Percentiles rank a stretch among this genome's conserved stretches.
Conservation (phyloP, 2,888 invertebrate species). For the Alsophila aescularia region DNA sequence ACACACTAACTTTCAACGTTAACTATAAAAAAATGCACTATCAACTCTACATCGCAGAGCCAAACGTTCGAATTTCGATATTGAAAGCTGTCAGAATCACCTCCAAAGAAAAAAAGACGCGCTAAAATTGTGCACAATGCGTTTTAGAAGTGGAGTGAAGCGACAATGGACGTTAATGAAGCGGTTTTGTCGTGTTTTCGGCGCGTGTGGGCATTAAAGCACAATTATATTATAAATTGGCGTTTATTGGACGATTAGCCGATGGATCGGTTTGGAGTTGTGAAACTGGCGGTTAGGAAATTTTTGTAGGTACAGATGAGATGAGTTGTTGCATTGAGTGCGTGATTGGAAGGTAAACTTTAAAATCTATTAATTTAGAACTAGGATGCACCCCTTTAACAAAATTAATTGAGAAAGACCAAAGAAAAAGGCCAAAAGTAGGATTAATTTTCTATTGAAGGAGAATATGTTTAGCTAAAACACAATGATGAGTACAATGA, state of each 20-base stretch:
- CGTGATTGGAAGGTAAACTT: no score
- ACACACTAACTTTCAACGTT: conserved; percentile 19
- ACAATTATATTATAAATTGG: conserved; percentile 77
- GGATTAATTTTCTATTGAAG: no score
- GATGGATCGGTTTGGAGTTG: conserved; percentile 34
- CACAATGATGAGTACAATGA: no score
- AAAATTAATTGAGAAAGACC: no score
- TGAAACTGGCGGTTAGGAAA: conserved; percentile 55
- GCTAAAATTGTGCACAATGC: conserved; percentile 54
- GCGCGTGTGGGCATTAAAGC: conserved; percentile 71
- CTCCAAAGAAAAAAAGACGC: conserved; percentile 35
- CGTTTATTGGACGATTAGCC: conserved; percentile 76
- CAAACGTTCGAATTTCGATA: conserved; percentile 20
- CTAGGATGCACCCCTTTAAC: no score
- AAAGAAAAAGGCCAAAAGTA: no score
- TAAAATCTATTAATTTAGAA: no score
- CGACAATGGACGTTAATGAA: conserved; percentile 61
- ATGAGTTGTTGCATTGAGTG: conserved; percentile 29
- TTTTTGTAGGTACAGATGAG: conserved; percentile 26
- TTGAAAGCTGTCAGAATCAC: neutral
- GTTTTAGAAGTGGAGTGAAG: conserved; percentile 68
- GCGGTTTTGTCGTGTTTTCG: conserved; percentile 74
- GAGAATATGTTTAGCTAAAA: no score
- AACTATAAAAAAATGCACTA: neutral
- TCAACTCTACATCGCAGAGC: neutral